Base-by-base conservation (phyloP, 1,140 invertebrate species). In the Amphibalanus amphitrite region DNA sequence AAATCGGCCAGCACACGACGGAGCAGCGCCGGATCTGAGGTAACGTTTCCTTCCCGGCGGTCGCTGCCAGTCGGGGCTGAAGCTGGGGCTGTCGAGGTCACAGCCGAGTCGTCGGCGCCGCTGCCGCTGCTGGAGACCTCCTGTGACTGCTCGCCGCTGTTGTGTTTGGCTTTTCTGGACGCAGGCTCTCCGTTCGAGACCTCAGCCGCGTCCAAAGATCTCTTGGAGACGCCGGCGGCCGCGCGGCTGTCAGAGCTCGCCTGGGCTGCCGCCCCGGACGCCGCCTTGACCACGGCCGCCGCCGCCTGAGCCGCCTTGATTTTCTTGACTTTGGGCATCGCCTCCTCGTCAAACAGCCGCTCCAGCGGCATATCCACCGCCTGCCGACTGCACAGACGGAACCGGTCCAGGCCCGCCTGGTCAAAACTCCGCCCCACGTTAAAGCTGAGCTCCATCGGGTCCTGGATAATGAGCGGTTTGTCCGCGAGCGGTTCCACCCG, bases 361-460 rank as follows among this genome's bases (percentile, higher is more conserved):
- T 6, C 13, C 10, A 59, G 20, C 47, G 47, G 47, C 47, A 73
- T 73, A 26, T 40, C 30, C 6, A 71, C 74, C 33, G 72, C 72
- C 69, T 13, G 69, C 30, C 28, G 29, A 47, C 74, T 73, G 33
- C 73, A 73, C 28, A 68, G 67, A 30, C 72, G 72, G 67, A 74
- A 74, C n/a, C 70, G 71, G 26, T 67, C 64, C 38, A 73, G 30
- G 40, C 72, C 69, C 29, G 28, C 65, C 25, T 70, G 28, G 29
- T 13, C 10, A 26, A 72, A 69, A 30, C 73, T 74, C 29, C 74
- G 74, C 17, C 82, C 78, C 68, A 82, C 79, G 74, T 87, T 88
- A 72, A 82, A 79, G 72, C 77, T 81, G 29, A 85, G 82, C 71
- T 87, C 84, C 73, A 86, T 84, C 0, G 85, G 85, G 79, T 88